A percentile compares a stretch with the other conserved stretches of the same genome.
Conservation (phyloP, 2,888 invertebrate species). For the Drosophila lacicola region DNA sequence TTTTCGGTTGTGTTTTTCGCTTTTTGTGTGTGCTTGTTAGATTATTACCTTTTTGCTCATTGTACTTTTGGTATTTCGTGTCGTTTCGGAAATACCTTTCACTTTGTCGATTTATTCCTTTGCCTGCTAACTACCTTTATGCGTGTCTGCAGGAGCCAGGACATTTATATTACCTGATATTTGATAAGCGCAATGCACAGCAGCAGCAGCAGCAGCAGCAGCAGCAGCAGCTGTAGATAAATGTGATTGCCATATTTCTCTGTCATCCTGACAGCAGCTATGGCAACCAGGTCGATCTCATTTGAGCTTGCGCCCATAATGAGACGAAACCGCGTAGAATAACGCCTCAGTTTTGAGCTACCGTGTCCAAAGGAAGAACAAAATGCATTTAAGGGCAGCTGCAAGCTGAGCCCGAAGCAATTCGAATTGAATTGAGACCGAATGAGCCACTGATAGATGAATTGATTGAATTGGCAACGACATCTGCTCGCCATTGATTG, state of each 20-base stretch:
- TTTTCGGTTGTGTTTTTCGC: not conserved
- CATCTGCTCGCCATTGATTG: conserved; percentile 9
- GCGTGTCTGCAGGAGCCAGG: conserved; percentile 58
- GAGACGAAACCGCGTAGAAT: not conserved
- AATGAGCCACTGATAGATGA: not conserved
- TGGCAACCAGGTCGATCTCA: conserved; percentile 19
- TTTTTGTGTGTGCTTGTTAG: conserved; percentile 31
- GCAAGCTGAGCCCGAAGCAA: conserved; percentile 30
- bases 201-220: conserved; percentile 5
- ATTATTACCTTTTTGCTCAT: conserved; percentile 67
- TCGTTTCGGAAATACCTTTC: conserved; percentile 64
- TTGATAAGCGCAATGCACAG: conserved; percentile 59
- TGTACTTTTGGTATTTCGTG: conserved; percentile 48
- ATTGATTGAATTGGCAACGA: conserved; percentile 16
- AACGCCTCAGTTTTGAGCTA: not conserved
- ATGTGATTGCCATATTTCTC: conserved; percentile 56
- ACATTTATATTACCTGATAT: conserved; percentile 61
- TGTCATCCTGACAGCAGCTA: conserved; percentile 20
- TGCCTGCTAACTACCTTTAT: conserved; percentile 67
- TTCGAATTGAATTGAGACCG: conserved; percentile 16
- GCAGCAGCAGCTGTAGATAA: conserved; percentile 30
- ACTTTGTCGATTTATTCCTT: conserved; percentile 47
- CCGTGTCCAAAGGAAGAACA: not conserved
- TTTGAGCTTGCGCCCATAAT: conserved; percentile 27
- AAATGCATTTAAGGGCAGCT: conserved; percentile 42